Evolutionary conservation across 2,888 invertebrate species (phyloP).

Genomic region (Caenorhabditis angaria): DNA sequence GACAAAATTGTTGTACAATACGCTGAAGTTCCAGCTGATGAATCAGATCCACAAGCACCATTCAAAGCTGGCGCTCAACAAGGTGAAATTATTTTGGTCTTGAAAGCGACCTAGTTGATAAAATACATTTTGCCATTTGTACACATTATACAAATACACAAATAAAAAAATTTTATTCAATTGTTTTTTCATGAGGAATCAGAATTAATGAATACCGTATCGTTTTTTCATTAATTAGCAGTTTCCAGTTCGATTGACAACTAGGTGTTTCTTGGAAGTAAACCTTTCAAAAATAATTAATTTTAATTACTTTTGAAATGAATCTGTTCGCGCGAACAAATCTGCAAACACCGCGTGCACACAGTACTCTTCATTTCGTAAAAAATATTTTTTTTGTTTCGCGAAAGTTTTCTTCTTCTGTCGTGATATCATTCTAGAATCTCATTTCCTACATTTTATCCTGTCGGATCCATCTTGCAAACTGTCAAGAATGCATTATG

Average conservation of each 20-base stretch:
- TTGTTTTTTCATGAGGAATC: background rate
- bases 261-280: background rate
- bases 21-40: slow-evolving; percentile 57
- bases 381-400: background rate
- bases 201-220: background rate
- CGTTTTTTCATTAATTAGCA: background rate
- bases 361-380: background rate
- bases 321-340: background rate
- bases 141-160: background rate
- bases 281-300: background rate
- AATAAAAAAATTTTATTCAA: background rate
- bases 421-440: no score
- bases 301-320: background rate
- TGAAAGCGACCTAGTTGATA: slow-evolving; percentile 43
- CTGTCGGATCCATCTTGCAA: no score
- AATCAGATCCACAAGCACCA: slow-evolving; percentile 55
- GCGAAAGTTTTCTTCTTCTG: no score
- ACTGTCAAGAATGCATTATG: no score
- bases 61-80: slow-evolving; percentile 56
- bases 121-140: background rate
- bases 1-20: slow-evolving; percentile 56
- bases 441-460: no score
- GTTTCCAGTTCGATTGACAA: background rate
- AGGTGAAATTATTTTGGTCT: slow-evolving; percentile 52
- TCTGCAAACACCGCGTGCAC: background rate